Conservation (phyloP, 2,888 invertebrate genomes). For the Sphaerophoria rueppellii region DNA sequence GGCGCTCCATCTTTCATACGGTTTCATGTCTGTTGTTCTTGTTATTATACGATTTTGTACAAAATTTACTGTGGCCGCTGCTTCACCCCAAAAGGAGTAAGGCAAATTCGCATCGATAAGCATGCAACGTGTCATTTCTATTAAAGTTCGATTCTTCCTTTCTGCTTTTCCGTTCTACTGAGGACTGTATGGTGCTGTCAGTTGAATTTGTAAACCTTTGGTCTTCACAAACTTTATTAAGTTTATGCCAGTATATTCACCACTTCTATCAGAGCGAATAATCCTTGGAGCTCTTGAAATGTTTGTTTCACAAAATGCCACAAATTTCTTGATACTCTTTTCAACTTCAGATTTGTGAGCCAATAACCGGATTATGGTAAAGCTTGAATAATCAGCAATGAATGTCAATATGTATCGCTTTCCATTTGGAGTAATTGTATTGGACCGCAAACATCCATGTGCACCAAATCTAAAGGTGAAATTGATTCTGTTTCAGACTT, state of each 20-base stretch:
- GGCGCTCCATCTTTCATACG: conserved; percentile 62
- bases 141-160: conserved; percentile 62
- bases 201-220: conserved; percentile 49
- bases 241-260: conserved; percentile 45
- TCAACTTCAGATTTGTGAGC: conserved; percentile 55
- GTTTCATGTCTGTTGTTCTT: conserved; percentile 59
- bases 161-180: conserved; percentile 57
- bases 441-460: not conserved
- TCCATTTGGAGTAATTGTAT: conserved; percentile 72
- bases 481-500: conserved; percentile 2
- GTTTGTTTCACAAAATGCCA: conserved; percentile 56
- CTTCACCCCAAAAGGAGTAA: conserved; percentile 46
- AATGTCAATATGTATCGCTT: conserved; percentile 76
- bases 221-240: conserved; percentile 38
- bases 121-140: conserved; percentile 68
- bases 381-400: conserved; percentile 77
- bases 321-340: conserved; percentile 54
- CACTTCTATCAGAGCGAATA: conserved; percentile 65
- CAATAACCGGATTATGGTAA: conserved; percentile 74
- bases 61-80: conserved; percentile 61
- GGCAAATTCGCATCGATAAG: conserved; percentile 55
- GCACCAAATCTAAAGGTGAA: conserved; percentile 8
- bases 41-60: conserved; percentile 64
- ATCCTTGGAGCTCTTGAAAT: conserved; percentile 49
- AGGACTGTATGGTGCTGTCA: conserved; percentile 60